Base-by-base conservation (phyloP, 2,888 invertebrate species). In the Caenorhabditis macrosperma region DNA sequence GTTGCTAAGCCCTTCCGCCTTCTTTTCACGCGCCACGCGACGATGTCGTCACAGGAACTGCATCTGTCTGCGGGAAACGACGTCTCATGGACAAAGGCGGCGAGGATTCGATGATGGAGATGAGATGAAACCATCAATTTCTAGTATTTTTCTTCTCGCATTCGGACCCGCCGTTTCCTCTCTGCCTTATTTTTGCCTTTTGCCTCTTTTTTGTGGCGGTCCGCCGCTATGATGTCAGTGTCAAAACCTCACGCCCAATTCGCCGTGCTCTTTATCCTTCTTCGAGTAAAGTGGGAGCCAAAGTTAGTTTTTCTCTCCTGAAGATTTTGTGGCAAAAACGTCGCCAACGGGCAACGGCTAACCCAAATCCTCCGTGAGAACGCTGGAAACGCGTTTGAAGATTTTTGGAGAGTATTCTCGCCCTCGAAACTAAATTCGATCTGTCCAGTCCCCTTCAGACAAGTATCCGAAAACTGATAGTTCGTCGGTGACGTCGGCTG, bases 31-130 rank as follows among this genome's bases (percentile, higher is more conserved):
- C 55, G 33, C 61, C 17, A 72, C 22, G 38, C 57, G 72, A 35
- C 72, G 33, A 72, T 72, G 72, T 57, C 63, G 72, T 74, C 74
- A 74, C 74, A 74, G 64, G 74, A 74, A 64, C 74, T 74, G 54
- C 48, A 44, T 59, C 57, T 55, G 54, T 57, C 50, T 24, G 17
- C 17, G 28, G 9, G 7, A 54, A 54, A 54, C 15, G 30, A 9
- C n/a, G n/a, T n/a, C n/a, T n/a, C n/a, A n/a, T n/a, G n/a, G n/a
- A n/a, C n/a, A n/a, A n/a, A n/a, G n/a, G n/a, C n/a, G n/a, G n/a
- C n/a, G n/a, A 35, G 35, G 24, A 57, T 10, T 28, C 12, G 48
- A 20, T 5, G n/a, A 54, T 6, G 54, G 15, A 54, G 17, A 54
- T n/a, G 30, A 1, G 46, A 54, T 41, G 64, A 64, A 72, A 55